Conservation (phyloP, 2,113 vertebrate species). For the Cichladusa arquata region DNA sequence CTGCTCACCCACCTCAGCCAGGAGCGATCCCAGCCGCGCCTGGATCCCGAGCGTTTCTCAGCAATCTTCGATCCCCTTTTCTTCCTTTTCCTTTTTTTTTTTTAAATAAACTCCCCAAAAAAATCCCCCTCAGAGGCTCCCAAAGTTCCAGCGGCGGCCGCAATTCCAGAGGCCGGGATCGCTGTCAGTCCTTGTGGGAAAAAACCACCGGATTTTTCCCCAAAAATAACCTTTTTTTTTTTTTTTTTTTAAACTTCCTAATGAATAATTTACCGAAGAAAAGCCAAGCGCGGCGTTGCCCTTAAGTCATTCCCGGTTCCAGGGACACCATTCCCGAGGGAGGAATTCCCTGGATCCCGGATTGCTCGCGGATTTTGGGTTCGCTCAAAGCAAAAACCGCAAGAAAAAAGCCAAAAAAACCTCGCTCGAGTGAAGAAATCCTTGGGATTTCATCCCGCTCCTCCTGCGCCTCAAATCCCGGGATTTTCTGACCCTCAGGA, state of each 20-base stretch:
- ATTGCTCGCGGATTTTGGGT: background rate
- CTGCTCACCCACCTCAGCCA: too few relatives aligned
- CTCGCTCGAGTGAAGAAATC: background rate
- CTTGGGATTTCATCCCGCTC: background rate
- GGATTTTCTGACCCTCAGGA: background rate
- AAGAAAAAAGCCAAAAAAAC: rapidly evolving
- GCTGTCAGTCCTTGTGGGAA: background rate
- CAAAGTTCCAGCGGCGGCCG: background rate
- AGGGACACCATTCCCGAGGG: background rate
- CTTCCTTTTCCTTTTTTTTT: too few relatives aligned
- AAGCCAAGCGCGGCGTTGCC: background rate
- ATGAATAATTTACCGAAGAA: background rate
- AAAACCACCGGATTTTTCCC: background rate
- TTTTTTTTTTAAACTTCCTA: background rate
- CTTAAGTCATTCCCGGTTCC: background rate
- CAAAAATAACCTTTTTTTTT: background rate
- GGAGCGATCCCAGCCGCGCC: background rate
- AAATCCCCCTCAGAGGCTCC: background rate
- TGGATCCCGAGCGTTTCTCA: too few relatives aligned
- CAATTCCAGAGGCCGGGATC: background rate
- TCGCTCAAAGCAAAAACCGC: background rate
- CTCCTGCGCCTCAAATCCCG: background rate
- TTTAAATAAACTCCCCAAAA: background rate
- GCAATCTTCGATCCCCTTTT: too few relatives aligned
- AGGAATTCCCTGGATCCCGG: background rate